phyloP scores from a whole-genome alignment of 1,140 invertebrate genomes.

The Sminthurinus signatus region DNA sequence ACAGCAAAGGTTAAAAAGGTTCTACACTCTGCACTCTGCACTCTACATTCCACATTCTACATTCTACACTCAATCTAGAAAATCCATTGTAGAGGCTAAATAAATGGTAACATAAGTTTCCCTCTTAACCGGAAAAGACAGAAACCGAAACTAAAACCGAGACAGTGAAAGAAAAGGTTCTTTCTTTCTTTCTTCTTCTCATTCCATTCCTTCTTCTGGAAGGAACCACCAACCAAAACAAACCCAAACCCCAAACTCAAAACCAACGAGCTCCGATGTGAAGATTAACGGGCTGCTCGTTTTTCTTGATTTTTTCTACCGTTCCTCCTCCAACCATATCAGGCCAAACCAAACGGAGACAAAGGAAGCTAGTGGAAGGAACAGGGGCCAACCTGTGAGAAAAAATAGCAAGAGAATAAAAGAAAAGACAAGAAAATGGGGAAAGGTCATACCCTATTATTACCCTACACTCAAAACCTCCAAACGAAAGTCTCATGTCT shows the following conservation, averaged over 20 bases:
- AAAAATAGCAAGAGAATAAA: conserved; percentile 30
- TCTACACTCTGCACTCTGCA: too few relatives aligned
- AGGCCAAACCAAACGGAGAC: not conserved
- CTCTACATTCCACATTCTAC: too few relatives aligned
- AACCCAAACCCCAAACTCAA: too few relatives aligned
- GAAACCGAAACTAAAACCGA: not conserved
- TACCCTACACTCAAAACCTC: too few relatives aligned
- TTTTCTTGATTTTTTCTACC: conserved; percentile 33
- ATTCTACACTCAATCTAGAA: conserved; percentile 32
- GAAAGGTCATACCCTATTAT: conserved; percentile 33
- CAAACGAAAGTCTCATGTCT: too few relatives aligned
- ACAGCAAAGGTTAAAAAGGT: conserved; percentile 33
- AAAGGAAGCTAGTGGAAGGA: too few relatives aligned
- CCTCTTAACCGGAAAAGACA: conserved; percentile 32
- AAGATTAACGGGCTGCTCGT: conserved; percentile 36
- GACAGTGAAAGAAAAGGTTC: conserved; percentile 13
- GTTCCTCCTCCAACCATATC: not conserved
- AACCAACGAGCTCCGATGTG: conserved; percentile 28
- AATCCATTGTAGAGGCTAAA: conserved; percentile 35
- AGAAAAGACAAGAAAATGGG: too few relatives aligned
- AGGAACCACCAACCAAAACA: conserved; percentile 3
- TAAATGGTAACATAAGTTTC: conserved; percentile 39
- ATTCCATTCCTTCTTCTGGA: too few relatives aligned
- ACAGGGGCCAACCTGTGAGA: too few relatives aligned
- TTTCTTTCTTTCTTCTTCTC: too few relatives aligned